Evolutionary conservation across 2,797 vertebrate species (phyloP), one percentile per base, ranked within the genome.

Genomic region (Xiphorhynchus erythropygius): DNA sequence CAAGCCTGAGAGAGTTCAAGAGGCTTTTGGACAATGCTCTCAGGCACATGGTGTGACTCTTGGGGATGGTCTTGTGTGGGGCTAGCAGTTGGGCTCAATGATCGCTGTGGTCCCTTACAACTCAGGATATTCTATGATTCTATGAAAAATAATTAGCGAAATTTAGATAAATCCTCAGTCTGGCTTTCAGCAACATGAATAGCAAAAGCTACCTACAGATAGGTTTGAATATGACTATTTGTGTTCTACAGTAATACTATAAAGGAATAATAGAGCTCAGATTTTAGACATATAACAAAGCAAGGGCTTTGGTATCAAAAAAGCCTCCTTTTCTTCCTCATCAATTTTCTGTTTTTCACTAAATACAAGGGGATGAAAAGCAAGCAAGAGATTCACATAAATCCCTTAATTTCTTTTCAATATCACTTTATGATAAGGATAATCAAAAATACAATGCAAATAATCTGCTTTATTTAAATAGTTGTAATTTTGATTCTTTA

Each of bases 111-210:
- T 47, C 33, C 22, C 33, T 65, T 53, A 22, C 46, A 71, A 35
- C 18, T 59, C 30, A 65, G 22, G 9, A 46, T 18, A 65, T 41
- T 53, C 46, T 39, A 18, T 18, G 18, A 46, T 39, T 70, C n/a
- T 35, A n/a, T 60, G 11, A 65, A 60, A 84, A 96, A 86, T 95
- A 98, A 97, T 97, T 89, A 97, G 89, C 68, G 95, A 95, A 97
- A 97, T 98, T 97, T 97, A 96, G 88, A 97, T 95, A 97, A 96
- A 97, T 96, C 96, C 95, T 96, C 67, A 37, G 88, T 94, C 93
- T 96, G 93, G 77, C 91, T 98, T 98, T 97, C 97, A 97, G 84
- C 94, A 97, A 94, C 67, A 75, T 97, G 79, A 97, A 96, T 84
- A 96, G 92, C 92, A 97, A 97, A 97, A 97, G 65, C 37, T 96